Evolutionary conservation across 2,888 invertebrate species (phyloP), one percentile per base, ranked within the genome.

Genomic region (Acanthosoma haemorrhoidale): DNA sequence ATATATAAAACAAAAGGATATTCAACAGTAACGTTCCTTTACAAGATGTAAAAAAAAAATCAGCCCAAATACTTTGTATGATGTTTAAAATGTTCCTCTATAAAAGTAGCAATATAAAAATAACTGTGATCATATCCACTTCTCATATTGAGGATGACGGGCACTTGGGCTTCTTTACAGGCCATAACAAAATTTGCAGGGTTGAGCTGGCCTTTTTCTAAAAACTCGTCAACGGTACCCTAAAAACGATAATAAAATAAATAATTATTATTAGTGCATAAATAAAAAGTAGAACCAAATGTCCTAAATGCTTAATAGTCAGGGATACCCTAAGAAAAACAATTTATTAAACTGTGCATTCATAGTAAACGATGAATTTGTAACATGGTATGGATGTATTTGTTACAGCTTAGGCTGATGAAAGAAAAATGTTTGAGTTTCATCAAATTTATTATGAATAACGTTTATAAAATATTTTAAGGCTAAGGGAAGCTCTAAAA

Each of bases 71-170:
- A 86, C 78, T 90, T 88, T 3, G 90, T 87, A 80, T 99, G 98
- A 80, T 94, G 94, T 70, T 86, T 86, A 72, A 99, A 86, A 79
- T 99, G 98, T 78, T 98, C 96, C 43, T 87, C 91, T 67, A 99
- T 88, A 80, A 93, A 98, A 0, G 93, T 87, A 0, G 95, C 84
- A 74, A 99, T 91, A 78, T 94, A 96, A 78, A 87, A 97, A 78
- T 97, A 98, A 59, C 93, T 89, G 81, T 99, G 99, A 80, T 98
- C 96, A 78, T 97, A 99, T 15, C 91, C 94, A 74, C 90, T 89
- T 9, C 91, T 84, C 77, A 87, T 82, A 75, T 90, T 87, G 15
- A 88, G 82, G 67, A 89, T 85, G 0, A 88, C 84, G 13, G 88
- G 87, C 16, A 93, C 82, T 68, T 88, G 87, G 15, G 84, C 86